phyloP scores from a whole-genome alignment of 2,888 invertebrate species.

The Plebejus argus region DNA sequence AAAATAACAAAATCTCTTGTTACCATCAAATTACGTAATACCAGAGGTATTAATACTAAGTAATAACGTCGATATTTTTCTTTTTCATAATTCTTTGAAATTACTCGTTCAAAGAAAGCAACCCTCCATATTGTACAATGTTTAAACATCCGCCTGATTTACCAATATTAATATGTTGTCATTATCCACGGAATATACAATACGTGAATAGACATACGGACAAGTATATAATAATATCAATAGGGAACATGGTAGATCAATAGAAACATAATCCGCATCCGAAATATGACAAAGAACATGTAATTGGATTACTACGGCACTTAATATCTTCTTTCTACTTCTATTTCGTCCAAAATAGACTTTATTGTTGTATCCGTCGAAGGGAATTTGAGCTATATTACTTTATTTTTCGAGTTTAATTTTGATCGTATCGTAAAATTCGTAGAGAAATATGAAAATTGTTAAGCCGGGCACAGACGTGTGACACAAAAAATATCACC shows the following conservation, averaged over 20 bases:
- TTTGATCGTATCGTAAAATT: constrained; percentile 37
- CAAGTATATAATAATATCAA: constrained; percentile 64
- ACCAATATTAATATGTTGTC: constrained; percentile 29
- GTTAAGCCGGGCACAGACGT: constrained; percentile 53
- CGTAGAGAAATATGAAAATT: constrained; percentile 38
- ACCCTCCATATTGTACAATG: constrained; percentile 18
- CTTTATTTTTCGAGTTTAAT: not conserved
- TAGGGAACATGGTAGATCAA: constrained; percentile 68
- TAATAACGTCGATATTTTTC: not conserved
- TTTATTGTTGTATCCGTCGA: not conserved
- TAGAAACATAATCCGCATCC: constrained; percentile 80
- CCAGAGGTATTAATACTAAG: no score
- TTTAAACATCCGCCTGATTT: constrained; percentile 19
- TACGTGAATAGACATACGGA: constrained; percentile 61
- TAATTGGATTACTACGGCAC: constrained; percentile 77
- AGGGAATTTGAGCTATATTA: not conserved
- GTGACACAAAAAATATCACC: constrained; percentile 80
- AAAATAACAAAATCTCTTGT: no score
- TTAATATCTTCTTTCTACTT: constrained; percentile 75
- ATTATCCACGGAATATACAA: constrained; percentile 58
- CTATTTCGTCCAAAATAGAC: constrained; percentile 32
- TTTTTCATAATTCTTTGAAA: not conserved
- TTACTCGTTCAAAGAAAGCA: not conserved
- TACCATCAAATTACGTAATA: no score
- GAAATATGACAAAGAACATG: constrained; percentile 74